Base-by-base conservation (phyloP, 1,140 invertebrate genomes). In the Drosophila arizonae region DNA sequence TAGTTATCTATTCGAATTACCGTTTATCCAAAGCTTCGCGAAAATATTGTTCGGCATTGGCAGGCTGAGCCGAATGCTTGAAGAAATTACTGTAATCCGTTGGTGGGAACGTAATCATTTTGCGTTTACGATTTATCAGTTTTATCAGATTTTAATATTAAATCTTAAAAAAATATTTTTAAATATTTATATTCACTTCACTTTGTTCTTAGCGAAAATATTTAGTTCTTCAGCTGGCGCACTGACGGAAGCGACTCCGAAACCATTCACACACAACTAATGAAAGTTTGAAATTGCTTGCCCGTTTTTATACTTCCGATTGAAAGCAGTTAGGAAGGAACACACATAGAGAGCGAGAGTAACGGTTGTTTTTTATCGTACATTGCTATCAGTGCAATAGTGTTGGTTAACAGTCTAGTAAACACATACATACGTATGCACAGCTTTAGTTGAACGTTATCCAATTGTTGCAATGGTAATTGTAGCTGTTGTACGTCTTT, bases 21-120 rank as follows among this genome's bases (percentile, higher is more conserved):
- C 84, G 77, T 50, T 86, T 70, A 56, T 81, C 76, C 67, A 90
- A 66, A 15, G 76, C 61, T 6, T 90, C 85, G 8, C 76, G 86
- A 57, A 91, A 90, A 65, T 72, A 91, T 51, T 91, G 89, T 60
- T 90, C 82, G 46, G 90, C 90, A 90, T 90, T 90, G 6, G 82
- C 87, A 61, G 90, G 90, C 63, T 77, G 80, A 5, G 90, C 90
- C 33, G 90, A 63, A 51, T 78, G 80, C 68, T 91, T 91, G 28
- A 91, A 90, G 57, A 88, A 90, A 17, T 79, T 87, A n/a, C 56
- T 71, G 60, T 90, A 91, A 48, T 91, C 90, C 62, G 81, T 80
- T 36, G 82, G 74, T 6, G 81, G 66, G 6, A 89, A 90, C 1
- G 89, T 81, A 24, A 90, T 87, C 89, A 90, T 90, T 72, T 72